A percentile compares a stretch with the other conserved stretches of the same genome.
Conservation (phyloP, 2,888 invertebrate genomes). For the Lycaena phlaeas region DNA sequence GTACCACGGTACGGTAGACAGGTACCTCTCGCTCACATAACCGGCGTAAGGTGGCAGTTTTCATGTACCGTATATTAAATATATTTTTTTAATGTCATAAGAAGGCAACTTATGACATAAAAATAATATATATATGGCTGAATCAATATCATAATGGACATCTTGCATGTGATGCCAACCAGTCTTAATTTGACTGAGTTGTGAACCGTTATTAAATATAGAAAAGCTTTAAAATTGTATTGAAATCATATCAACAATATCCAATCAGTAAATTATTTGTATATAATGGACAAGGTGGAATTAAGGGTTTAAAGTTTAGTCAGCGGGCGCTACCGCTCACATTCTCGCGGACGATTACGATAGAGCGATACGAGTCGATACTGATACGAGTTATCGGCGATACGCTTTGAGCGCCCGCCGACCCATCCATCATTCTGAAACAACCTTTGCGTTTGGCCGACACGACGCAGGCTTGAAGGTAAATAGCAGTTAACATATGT, state of each 20-base stretch:
- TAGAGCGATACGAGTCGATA: constrained; percentile 42
- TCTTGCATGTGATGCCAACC: too few species aligned
- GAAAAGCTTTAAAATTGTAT: too few species aligned
- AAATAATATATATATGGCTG: too few species aligned
- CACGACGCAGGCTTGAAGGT: constrained; percentile 42
- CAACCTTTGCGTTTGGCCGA: constrained; percentile 60
- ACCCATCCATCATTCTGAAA: constrained; percentile 58
- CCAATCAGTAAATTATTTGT: constrained; percentile 49
- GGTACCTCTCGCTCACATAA: too few species aligned
- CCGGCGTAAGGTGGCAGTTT: too few species aligned
- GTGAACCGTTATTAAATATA: too few species aligned
- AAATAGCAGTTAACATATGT: constrained; percentile 64
- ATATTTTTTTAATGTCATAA: too few species aligned
- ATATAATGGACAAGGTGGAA: constrained; percentile 58
- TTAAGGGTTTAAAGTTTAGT: constrained; percentile 36
- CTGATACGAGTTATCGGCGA: constrained; percentile 51
- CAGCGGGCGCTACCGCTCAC: constrained; percentile 27
- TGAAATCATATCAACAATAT: constrained; percentile 27
- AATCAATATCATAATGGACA: too few species aligned
- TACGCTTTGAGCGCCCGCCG: constrained; percentile 65
- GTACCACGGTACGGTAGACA: too few species aligned
- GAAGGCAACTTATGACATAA: too few species aligned
- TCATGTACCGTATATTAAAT: too few species aligned
- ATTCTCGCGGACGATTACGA: constrained; percentile 26
- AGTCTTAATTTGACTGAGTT: too few species aligned